Evolutionary conservation across 1,140 invertebrate species (phyloP).

Genomic region (Plutomurus gul): DNA sequence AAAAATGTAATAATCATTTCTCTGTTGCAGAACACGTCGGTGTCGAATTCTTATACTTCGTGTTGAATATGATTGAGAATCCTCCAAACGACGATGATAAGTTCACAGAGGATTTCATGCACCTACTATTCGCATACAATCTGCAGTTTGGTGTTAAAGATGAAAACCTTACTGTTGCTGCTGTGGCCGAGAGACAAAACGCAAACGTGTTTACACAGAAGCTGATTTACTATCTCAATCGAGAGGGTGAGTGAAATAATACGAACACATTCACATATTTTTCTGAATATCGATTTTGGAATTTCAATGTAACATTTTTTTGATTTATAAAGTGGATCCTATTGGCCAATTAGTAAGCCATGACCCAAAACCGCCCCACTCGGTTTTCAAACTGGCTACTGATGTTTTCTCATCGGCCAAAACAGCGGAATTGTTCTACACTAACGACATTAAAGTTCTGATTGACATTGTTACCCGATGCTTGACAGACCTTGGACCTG

Average conservation of each 20-base stretch:
- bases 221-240: conserved; percentile 79
- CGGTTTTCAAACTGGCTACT: conserved; percentile 82
- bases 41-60: conserved; percentile 74
- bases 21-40: conserved; percentile 70
- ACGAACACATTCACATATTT: too few species aligned
- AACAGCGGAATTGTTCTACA: conserved; percentile 85
- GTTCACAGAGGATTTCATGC: conserved; percentile 80
- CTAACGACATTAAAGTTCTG: conserved; percentile 88
- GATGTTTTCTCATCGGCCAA: conserved; percentile 77
- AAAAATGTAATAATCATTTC: neutral
- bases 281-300: neutral
- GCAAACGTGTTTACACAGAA: conserved; percentile 89
- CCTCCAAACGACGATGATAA: conserved; percentile 77
- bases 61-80: conserved; percentile 79
- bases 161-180: conserved; percentile 76
- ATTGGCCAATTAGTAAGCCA: conserved; percentile 66
- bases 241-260: conserved; percentile 72
- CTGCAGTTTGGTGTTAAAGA: conserved; percentile 72
- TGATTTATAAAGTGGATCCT: conserved; percentile 73
- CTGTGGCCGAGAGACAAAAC: conserved; percentile 69
- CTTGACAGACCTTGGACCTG: conserved; percentile 83
- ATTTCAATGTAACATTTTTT: conserved; percentile 53
- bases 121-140: conserved; percentile 83
- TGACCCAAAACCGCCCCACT: conserved; percentile 75
- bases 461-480: conserved; percentile 89